phyloP scores from a whole-genome alignment of 2,113 vertebrate genomes.

The Chaenocephalus aceratus region DNA sequence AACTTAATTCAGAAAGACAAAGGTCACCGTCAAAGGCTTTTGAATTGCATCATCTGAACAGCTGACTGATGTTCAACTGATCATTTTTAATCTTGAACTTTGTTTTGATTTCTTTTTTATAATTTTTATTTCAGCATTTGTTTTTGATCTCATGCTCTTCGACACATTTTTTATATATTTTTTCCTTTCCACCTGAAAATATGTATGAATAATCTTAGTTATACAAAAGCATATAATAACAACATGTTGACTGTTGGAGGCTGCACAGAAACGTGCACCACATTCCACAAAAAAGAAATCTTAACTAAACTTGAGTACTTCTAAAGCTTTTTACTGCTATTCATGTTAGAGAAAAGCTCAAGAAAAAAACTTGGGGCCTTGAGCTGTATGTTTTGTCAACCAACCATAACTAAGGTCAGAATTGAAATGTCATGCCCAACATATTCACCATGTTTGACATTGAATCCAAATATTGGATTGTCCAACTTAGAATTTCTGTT shows the following conservation, averaged over 20 bases:
- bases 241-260: neutral
- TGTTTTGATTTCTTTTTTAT: too few species aligned
- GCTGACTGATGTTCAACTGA: too few species aligned
- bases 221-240: neutral
- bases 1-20: too few species aligned
- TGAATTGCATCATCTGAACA: too few species aligned
- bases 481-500: neutral
- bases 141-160: neutral
- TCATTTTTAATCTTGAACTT: too few species aligned
- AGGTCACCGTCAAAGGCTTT: too few species aligned
- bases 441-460: neutral
- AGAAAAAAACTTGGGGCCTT: neutral
- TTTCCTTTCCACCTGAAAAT: neutral
- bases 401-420: neutral
- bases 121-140: too few species aligned
- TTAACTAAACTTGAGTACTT: neutral
- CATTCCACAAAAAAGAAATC: neutral
- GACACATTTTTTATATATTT: neutral
- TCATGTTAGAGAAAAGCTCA: neutral
- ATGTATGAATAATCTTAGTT: neutral
- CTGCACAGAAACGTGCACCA: neutral
- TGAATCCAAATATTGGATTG: neutral
- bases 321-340: neutral
- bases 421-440: neutral
- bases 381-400: neutral